A percentile compares a stretch with the other conserved stretches of the same genome.
phyloP scores from a whole-genome alignment of 2,113 vertebrate genomes.

The Microtus ochrogaster region DNA sequence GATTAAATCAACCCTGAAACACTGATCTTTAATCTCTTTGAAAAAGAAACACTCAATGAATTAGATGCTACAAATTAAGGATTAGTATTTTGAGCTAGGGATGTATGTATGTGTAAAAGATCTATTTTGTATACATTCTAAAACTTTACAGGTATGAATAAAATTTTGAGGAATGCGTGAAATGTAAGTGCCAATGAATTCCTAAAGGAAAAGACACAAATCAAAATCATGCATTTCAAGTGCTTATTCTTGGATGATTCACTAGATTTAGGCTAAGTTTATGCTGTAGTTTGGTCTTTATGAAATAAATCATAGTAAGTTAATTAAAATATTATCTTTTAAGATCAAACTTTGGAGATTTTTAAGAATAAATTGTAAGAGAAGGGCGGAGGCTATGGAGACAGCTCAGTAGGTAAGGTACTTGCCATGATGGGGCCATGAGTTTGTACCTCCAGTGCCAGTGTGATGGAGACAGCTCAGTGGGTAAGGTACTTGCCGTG shows the following conservation, averaged over 20 bases:
- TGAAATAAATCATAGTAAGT: conserved; percentile 54
- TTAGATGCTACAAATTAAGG: conserved; percentile 46
- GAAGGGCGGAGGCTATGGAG: not conserved
- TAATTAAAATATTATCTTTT: conserved; percentile 29
- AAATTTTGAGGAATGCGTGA: conserved; percentile 52
- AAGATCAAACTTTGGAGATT: not conserved
- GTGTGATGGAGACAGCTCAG: too few relatives aligned
- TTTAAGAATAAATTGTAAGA: conserved; percentile 12
- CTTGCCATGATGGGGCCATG: too few relatives aligned
- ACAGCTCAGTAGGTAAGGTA: too few relatives aligned
- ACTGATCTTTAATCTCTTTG: conserved; percentile 43
- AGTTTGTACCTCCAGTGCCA: not conserved
- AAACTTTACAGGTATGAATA: conserved; percentile 63
- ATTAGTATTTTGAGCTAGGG: not conserved
- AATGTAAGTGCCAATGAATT: conserved; percentile 66
- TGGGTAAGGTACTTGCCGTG: too few relatives aligned
- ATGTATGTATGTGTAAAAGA: conserved; percentile 12
- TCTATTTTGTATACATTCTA: not conserved
- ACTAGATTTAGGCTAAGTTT: conserved; percentile 48
- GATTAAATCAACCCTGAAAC: conserved; percentile 33
- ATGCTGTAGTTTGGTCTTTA: conserved; percentile 26
- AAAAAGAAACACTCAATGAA: conserved; percentile 18
- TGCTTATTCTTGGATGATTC: conserved; percentile 35
- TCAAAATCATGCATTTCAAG: conserved; percentile 49
- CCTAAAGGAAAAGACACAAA: conserved; percentile 56